phyloP scores from a whole-genome alignment of 2,888 invertebrate species.

The Amitus sp. region DNA sequence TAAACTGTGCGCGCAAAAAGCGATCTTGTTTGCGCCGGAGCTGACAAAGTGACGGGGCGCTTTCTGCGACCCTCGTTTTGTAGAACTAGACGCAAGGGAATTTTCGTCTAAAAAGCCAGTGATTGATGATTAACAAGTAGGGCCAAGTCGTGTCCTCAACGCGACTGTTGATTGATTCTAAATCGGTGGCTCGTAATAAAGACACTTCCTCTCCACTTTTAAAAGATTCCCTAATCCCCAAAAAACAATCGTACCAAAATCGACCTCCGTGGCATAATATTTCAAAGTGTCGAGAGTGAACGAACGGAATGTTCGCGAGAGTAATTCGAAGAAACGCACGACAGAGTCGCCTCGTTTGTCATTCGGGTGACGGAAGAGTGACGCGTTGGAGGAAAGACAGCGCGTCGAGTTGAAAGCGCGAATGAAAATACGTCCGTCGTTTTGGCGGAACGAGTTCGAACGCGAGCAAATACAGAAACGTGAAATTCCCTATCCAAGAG shows the following conservation, averaged over 20 bases:
- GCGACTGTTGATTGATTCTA: conserved; percentile 52
- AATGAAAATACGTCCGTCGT: no score
- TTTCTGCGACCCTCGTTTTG: conserved; percentile 59
- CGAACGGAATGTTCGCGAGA: conserved; percentile 52
- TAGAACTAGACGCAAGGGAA: conserved; percentile 63
- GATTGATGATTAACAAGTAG: conserved; percentile 62
- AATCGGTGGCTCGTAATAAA: conserved; percentile 49
- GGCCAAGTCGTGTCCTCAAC: conserved; percentile 42
- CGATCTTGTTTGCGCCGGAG: no score
- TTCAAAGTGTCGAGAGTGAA: conserved; percentile 55
- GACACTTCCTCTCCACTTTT: not conserved
- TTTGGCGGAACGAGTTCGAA: no score
- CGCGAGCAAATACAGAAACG: no score
- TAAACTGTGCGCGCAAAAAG: conserved; percentile 10
- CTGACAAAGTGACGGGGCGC: conserved; percentile 53
- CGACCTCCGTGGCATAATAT: no score
- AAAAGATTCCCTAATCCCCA: not conserved
- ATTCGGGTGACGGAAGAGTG: conserved; percentile 46
- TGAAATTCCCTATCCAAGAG: no score
- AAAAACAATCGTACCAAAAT: conserved; percentile 16
- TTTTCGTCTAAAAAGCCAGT: conserved; percentile 62
- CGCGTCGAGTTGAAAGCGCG: no score
- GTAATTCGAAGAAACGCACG: conserved; percentile 64
- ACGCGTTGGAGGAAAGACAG: no score
- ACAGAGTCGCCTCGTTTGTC: conserved; percentile 65